Evolutionary conservation across 2,888 invertebrate genomes (phyloP).

Genomic region (Argyra leucocephala): DNA sequence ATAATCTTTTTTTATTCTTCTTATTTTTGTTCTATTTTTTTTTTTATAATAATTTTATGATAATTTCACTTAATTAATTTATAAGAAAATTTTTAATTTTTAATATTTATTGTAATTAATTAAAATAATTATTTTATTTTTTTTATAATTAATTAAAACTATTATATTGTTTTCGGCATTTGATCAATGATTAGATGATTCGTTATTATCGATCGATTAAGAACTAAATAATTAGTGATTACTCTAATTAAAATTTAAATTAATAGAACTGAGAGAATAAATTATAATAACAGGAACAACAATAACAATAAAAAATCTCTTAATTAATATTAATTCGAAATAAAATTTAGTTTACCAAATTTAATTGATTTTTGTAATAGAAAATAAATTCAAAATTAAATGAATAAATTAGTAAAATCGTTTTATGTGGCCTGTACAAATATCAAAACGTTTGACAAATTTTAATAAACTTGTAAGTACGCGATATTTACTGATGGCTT

Average conservation of each 20-base stretch:
- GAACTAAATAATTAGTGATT: slow-evolving; percentile 38
- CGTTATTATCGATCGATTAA: slow-evolving; percentile 41
- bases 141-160: slow-evolving; percentile 9
- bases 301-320: too few species aligned
- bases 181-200: slow-evolving; percentile 28
- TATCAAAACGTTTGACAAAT: too few species aligned
- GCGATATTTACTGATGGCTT: too few species aligned
- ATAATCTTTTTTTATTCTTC: not conserved
- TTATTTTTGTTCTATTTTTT: not conserved
- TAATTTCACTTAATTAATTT: not conserved
- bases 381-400: too few species aligned
- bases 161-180: slow-evolving; percentile 14
- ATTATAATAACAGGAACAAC: too few species aligned
- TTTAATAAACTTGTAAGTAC: too few species aligned
- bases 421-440: too few species aligned
- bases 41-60: not conserved
- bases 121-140: slow-evolving; percentile 7
- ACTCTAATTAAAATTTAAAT: slow-evolving; percentile 16
- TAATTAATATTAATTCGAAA: too few species aligned
- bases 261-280: slow-evolving; percentile 9
- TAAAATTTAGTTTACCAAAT: too few species aligned
- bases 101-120: slow-evolving; percentile 4
- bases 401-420: too few species aligned
- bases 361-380: too few species aligned
- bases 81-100: not conserved